Evolutionary conservation across 2,113 vertebrate species (phyloP).

Genomic region (Podiceps cristatus): DNA sequence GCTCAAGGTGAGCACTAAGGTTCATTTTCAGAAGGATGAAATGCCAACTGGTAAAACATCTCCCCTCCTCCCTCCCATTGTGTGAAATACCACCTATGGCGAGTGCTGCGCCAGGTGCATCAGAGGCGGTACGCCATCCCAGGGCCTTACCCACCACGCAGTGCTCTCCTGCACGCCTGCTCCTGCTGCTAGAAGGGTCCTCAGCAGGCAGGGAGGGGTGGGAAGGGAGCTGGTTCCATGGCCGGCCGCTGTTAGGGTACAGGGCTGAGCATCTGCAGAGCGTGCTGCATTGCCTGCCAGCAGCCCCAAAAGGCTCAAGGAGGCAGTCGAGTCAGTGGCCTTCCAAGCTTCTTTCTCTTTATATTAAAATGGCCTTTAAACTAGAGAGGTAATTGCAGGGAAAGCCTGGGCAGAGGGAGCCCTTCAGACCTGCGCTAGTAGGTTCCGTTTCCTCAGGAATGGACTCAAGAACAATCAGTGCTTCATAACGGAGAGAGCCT

Average conservation of each 20-base stretch:
- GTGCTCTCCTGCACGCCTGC: neutral
- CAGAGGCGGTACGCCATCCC: neutral
- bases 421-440: accelerated
- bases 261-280: accelerated
- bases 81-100: accelerated
- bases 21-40: neutral
- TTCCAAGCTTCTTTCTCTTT: neutral
- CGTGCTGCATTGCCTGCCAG: neutral
- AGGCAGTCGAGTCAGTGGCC: neutral
- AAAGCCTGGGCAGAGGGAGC: accelerated
- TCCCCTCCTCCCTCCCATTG: neutral
- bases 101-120: neutral
- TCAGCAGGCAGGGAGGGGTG: neutral
- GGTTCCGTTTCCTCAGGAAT: accelerated
- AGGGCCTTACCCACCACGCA: accelerated
- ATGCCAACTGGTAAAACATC: neutral
- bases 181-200: neutral
- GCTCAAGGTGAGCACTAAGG: neutral
- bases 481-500: accelerated
- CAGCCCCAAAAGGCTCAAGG: neutral
- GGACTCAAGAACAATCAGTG: accelerated
- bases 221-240: accelerated
- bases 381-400: accelerated
- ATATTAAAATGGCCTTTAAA: neutral
- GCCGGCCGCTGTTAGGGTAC: accelerated